Evolutionary conservation across 2,888 invertebrate species (phyloP).

Genomic region (Busseola fusca): DNA sequence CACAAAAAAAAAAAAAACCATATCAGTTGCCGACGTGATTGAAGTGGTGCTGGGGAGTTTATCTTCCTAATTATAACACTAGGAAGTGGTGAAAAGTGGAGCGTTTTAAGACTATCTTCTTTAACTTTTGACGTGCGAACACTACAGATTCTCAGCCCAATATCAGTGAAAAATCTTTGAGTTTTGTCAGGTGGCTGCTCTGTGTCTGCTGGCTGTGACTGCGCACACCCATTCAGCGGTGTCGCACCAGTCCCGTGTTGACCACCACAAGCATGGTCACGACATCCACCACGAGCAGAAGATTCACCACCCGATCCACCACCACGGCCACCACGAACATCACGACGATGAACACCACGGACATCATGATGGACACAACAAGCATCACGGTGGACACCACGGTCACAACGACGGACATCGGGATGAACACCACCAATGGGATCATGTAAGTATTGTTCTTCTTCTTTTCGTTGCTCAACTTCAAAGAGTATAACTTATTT

Average conservation of each 20-base stretch:
- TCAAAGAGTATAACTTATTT: too few species aligned
- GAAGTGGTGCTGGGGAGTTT: neutral
- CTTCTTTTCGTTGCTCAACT: neutral
- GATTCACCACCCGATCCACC: conserved; percentile 58
- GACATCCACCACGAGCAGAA: conserved; percentile 59
- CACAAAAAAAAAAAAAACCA: too few species aligned
- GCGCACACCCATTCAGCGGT: conserved; percentile 70
- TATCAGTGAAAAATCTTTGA: conserved; percentile 7
- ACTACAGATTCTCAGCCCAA: neutral
- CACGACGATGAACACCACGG: conserved; percentile 47
- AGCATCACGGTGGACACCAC: conserved; percentile 45
- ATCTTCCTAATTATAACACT: neutral
- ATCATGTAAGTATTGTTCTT: conserved; percentile 62
- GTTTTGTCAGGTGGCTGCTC: conserved; percentile 66
- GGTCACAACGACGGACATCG: conserved; percentile 41
- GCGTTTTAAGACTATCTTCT: neutral
- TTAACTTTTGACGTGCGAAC: too few species aligned
- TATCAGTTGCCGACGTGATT: neutral
- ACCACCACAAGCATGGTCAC: conserved; percentile 62
- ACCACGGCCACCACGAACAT: conserved; percentile 38
- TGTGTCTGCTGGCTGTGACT: conserved; percentile 69
- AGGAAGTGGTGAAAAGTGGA: neutral
- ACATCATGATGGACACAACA: conserved; percentile 28
- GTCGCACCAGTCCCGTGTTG: conserved; percentile 72
- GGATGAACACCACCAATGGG: conserved; percentile 53